phyloP scores from a whole-genome alignment of 2,888 invertebrate species.

The Mythimna vitellina region DNA sequence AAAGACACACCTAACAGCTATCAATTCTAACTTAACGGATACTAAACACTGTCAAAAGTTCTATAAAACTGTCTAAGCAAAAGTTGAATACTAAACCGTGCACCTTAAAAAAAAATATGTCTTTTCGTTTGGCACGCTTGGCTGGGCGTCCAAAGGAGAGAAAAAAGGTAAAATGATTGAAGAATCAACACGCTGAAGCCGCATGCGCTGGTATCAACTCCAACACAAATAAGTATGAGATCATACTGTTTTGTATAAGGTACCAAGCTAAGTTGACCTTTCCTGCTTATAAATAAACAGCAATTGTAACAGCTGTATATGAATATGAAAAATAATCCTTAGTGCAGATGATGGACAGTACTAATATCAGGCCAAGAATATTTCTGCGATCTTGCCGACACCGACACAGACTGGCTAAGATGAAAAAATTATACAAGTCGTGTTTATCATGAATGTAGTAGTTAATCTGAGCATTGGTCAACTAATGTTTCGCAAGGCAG shows the following conservation, averaged over 20 bases:
- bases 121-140: conserved; percentile 21
- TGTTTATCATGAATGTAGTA: neutral
- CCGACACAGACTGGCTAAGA: conserved; percentile 17
- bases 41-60: conserved; percentile 13
- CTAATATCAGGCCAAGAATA: conserved; percentile 25
- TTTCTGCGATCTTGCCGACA: conserved; percentile 11
- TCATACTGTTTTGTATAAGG: conserved; percentile 59
- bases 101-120: conserved; percentile 10
- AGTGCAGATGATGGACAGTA: conserved; percentile 13
- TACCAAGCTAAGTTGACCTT: conserved; percentile 59
- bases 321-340: conserved; percentile 3
- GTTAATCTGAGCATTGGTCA: neutral
- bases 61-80: conserved; percentile 19
- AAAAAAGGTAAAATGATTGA: conserved; percentile 39
- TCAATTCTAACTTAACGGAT: conserved; percentile 10
- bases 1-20: conserved; percentile 30
- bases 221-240: conserved; percentile 71
- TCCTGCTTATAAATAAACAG: conserved; percentile 43
- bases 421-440: conserved; percentile 12
- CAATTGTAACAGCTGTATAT: conserved; percentile 21
- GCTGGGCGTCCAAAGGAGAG: conserved; percentile 4
- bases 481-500: neutral
- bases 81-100: conserved; percentile 1
- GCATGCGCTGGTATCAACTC: conserved; percentile 50
- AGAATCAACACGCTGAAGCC: conserved; percentile 49